A percentile compares a stretch with the other conserved stretches of the same genome.
These are phyloP conservation scores for Drosophila novamexicana DNA, from an alignment of 1,140 invertebrate species.

Conservation along the genomic window DNA sequence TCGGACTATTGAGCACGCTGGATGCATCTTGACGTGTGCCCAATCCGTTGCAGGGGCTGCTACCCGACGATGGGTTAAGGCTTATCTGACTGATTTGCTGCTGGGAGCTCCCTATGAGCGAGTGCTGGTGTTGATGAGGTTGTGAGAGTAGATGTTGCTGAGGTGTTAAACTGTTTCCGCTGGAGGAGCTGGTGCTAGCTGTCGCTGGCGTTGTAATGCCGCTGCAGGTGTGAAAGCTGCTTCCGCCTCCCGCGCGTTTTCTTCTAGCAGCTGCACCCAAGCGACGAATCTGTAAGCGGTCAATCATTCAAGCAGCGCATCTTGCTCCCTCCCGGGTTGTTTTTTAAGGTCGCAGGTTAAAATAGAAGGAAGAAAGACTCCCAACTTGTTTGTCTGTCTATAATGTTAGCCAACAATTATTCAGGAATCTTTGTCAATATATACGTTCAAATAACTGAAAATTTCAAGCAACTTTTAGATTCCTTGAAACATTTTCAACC, in stretches of 20 bases:
- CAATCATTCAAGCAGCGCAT: constrained; percentile 80
- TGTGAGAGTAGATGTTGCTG: constrained; percentile 57
- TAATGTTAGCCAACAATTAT: constrained; percentile 37
- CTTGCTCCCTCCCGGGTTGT: constrained; percentile 37
- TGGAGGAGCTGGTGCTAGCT: constrained; percentile 76
- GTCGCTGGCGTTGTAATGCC: constrained; percentile 72
- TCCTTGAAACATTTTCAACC: constrained; percentile 50
- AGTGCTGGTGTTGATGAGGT: constrained; percentile 32
- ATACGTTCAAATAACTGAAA: constrained; percentile 26
- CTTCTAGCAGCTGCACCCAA: constrained; percentile 80
- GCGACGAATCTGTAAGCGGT: constrained; percentile 80
- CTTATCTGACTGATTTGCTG: constrained; percentile 52
- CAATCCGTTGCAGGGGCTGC: constrained; percentile 71
- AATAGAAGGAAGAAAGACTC: neutral
- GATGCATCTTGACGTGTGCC: constrained; percentile 63
- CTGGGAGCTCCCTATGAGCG: constrained; percentile 32
- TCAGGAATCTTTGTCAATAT: constrained; percentile 42
- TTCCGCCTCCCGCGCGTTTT: constrained; percentile 61
- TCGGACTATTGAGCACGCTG: constrained; percentile 72
- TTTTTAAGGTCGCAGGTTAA: constrained; percentile 23
- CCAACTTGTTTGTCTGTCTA: neutral
- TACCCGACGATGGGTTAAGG: constrained; percentile 73
- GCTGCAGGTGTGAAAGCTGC: constrained; percentile 50
- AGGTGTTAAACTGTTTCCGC: constrained; percentile 71
- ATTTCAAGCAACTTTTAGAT: neutral